These are phyloP conservation scores for Protosalanx chinensis DNA, from an alignment of 2,797 vertebrate species.

Conservation along the genomic window DNA sequence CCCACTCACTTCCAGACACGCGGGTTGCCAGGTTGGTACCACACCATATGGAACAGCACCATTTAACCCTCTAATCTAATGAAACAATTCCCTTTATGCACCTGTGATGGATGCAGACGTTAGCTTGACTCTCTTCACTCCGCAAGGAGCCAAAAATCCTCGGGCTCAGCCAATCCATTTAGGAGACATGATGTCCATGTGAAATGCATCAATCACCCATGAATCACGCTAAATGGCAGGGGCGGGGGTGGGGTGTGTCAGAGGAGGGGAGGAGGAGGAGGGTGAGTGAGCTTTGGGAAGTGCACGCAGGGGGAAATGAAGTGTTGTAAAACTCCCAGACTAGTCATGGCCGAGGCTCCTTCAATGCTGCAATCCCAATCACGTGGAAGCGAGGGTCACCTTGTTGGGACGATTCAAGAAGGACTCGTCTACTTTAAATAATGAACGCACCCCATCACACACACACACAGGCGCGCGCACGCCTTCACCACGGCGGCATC, in stretches of 20 bases:
- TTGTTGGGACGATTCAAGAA: slow-evolving; percentile 39
- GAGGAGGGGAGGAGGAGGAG: too few relatives aligned
- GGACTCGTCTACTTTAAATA: too few relatives aligned
- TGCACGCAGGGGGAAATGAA: background rate
- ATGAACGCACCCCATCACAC: too few relatives aligned
- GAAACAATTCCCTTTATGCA: slow-evolving; percentile 49
- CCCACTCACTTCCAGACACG: slow-evolving; percentile 29
- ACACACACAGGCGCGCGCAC: too few relatives aligned
- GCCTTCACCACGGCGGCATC: too few relatives aligned
- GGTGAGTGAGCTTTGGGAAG: too few relatives aligned
- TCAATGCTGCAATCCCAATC: background rate
- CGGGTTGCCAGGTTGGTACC: slow-evolving; percentile 30
- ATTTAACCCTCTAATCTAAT: slow-evolving; percentile 59
- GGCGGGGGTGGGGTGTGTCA: background rate
- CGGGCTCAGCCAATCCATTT: slow-evolving; percentile 29
- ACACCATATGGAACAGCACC: slow-evolving; percentile 53
- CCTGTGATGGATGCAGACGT: slow-evolving; percentile 42
- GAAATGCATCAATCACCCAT: slow-evolving; percentile 9
- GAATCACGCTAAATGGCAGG: background rate
- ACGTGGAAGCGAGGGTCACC: slow-evolving; percentile 13
- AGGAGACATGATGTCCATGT: slow-evolving; percentile 11
- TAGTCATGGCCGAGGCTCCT: background rate
- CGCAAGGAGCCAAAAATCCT: slow-evolving; percentile 34
- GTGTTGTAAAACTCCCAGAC: background rate
- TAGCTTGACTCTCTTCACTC: slow-evolving; percentile 29